Conservation (phyloP, 2,797 vertebrate species). For the Taeniopygia guttata region DNA sequence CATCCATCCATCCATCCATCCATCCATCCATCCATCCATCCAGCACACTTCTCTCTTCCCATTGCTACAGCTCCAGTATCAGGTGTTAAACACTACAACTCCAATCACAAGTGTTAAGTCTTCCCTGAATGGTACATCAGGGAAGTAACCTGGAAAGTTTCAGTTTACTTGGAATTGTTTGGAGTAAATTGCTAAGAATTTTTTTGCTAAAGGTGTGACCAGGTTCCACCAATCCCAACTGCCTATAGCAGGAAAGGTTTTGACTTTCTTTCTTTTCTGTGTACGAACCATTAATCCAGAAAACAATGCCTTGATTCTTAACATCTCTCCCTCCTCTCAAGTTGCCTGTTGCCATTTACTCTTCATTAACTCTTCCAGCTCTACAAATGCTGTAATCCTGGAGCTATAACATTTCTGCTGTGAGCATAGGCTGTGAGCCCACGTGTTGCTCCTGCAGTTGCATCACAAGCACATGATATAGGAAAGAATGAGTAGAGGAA, state of each 20-base stretch:
- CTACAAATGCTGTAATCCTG: not conserved
- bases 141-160: not conserved
- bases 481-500: constrained; percentile 35
- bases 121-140: not conserved
- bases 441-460: not conserved
- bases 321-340: constrained; percentile 29
- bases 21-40: not conserved
- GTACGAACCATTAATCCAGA: constrained; percentile 36
- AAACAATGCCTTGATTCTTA: constrained; percentile 40
- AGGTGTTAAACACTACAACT: not conserved
- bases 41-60: not conserved
- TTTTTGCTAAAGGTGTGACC: constrained; percentile 6
- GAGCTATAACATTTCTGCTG: not conserved
- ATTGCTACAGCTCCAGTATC: not conserved
- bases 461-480: not conserved
- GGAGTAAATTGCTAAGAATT: not conserved
- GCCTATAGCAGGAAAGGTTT: constrained; percentile 44
- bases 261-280: constrained; percentile 17
- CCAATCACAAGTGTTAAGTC: not conserved
- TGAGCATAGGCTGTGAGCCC: not conserved
- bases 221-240: constrained; percentile 13
- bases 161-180: constrained; percentile 24
- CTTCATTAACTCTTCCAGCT: constrained; percentile 39
- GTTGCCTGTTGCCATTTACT: constrained; percentile 11
- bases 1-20: not conserved